Base-by-base conservation (phyloP, 2,888 invertebrate genomes). In the Volucella inflata region DNA sequence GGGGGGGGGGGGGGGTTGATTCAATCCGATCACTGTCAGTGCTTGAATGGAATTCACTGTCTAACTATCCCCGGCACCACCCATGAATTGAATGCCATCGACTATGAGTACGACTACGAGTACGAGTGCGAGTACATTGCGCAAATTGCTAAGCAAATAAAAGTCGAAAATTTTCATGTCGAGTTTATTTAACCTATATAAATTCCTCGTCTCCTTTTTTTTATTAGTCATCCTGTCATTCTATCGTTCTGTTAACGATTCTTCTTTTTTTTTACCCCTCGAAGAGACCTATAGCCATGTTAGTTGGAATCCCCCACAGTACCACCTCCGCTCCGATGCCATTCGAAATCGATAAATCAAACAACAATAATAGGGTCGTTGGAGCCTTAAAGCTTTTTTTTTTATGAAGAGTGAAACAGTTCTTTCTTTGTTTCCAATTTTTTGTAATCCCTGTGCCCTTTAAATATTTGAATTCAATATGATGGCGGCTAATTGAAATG, bases 391-490 rank as follows among this genome's bases (percentile, higher is more conserved):
- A 11, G 48, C 11, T 11, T 40, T 51, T 59, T 46, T 70, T 62
- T 60, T 60, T 44, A 1, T 30, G 30, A 3, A 6, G 6, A 44
- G 44, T 8, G 60, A 51, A 16, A 51, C 21, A 46, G 44, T 21
- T 16, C 17, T 30, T 30, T 6, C 44, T 60, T 51, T 53, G 11
- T 50, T 8, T 16, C 16, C 4, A 44, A 2, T 51, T 59, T 51
- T 40, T 16, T 38, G 51, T 16, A n/a, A 21, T 48, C 21, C 36
- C 17, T 30, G 57, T 42, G 42, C 64, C 55, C 78, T 70, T 78
- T 70, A 70, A 90, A 89, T 89, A 90, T 89, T 89, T 90, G 90
- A 89, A 89, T 89, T 90, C 89, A 89, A 89, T 90, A 90, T 89
- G 89, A 89, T 89, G 88, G 87, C 75, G 67, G 89, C 89, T 89